Base-by-base conservation (phyloP, 2,797 vertebrate species). In the Protosalanx chinensis region DNA sequence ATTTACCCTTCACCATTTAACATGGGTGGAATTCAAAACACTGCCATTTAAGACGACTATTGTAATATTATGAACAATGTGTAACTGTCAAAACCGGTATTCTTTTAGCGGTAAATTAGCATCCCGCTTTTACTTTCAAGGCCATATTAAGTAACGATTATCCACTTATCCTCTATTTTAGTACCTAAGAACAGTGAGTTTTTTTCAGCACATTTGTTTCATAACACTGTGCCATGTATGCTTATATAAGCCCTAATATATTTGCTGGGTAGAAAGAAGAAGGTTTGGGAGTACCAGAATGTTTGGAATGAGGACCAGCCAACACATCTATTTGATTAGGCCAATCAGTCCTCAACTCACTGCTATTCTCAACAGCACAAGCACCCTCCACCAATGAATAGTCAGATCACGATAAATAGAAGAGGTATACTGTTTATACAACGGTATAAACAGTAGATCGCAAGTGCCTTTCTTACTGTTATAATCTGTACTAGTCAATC, bases 311-410 rank as follows among this genome's bases (percentile, higher is more conserved):
- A 72, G 62, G 69, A 66, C 58, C 67, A 76, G 76, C 86, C 79
- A 79, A 80, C 75, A 70, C 61, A 33, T 72, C 35, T 78, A 76
- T 88, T 85, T 87, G 80, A 89, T 81, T 79, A 87, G 78, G 81
- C 80, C 72, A 80, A 79, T 76, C 77, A 66, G 35, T 67, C 71
- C 69, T 80, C 53, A 78, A 33, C 71, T 68, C 8, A 46, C 41
- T 46, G 12, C 41, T 46, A 46, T 64, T 64, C 29, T 73, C 71
- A 81, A 72, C 59, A 68, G 72, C 70, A 61, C 64, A 65, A 57
- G 74, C 85, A 83, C 78, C 37, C 76, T 66, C 75, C 71, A 67
- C 70, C 73, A n/a, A 68, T 56, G 76, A 16, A 84, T 76, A 79
- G 81, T 78, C 73, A 77, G 68, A 71, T 46, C 64, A 74, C 68